These are phyloP conservation scores for Congeria kusceri DNA, from an alignment of 2,888 invertebrate species.

Conservation along the genomic window DNA sequence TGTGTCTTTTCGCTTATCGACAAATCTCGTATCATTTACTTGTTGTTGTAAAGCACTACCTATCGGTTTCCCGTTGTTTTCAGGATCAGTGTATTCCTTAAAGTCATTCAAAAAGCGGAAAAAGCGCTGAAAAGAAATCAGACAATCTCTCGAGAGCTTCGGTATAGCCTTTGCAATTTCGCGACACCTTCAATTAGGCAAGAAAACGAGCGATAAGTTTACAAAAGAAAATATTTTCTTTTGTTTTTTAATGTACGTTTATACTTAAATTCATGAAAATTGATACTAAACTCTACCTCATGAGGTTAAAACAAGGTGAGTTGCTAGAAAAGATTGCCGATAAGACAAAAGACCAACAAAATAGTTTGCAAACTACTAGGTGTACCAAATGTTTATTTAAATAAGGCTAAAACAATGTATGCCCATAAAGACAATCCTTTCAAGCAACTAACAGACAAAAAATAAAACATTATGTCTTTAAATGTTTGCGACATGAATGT, in stretches of 20 bases:
- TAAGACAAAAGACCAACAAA: constrained; percentile 21
- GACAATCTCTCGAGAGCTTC: constrained; percentile 11
- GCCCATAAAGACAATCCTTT: no score
- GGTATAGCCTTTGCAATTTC: constrained; percentile 9
- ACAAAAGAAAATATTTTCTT: constrained; percentile 59
- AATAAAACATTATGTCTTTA: no score
- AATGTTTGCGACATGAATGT: no score
- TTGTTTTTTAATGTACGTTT: constrained; percentile 58
- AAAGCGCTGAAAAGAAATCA: constrained; percentile 31
- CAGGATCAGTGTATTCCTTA: constrained; percentile 20
- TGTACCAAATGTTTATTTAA: constrained; percentile 18
- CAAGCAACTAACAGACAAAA: no score
- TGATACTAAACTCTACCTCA: constrained; percentile 24
- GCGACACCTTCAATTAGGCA: constrained; percentile 56
- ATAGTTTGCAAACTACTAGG: no score
- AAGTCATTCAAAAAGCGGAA: constrained; percentile 43
- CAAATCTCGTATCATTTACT: neutral
- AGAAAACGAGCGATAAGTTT: constrained; percentile 52
- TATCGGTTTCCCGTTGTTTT: constrained; percentile 29
- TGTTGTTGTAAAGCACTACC: constrained; percentile 4
- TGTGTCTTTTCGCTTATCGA: neutral
- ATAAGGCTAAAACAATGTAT: neutral
- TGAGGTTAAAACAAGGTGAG: constrained; percentile 21
- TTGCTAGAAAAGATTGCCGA: constrained; percentile 19
- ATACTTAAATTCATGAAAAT: constrained; percentile 38